Evolutionary conservation across 1,140 invertebrate genomes (phyloP).

Genomic region (Ips typographus): DNA sequence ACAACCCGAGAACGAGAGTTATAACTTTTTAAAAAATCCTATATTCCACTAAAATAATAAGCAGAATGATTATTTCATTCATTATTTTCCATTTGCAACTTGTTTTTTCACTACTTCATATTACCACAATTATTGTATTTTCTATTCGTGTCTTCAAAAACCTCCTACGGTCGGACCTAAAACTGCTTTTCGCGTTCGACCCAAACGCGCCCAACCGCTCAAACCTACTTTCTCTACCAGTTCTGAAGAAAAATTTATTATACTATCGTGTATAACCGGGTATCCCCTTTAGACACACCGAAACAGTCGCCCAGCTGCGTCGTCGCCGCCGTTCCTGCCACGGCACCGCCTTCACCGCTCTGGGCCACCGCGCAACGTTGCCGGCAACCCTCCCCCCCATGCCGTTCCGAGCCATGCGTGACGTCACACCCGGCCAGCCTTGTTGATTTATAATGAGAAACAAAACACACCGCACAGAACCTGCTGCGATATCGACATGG

Average conservation of each 20-base stretch:
- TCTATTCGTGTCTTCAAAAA: no score
- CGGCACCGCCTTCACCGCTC: background rate
- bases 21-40: no score
- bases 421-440: slow-evolving; percentile 45
- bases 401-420: slow-evolving; percentile 17
- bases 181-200: slow-evolving; percentile 23
- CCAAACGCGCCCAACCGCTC: slow-evolving; percentile 12
- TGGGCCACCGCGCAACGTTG: slow-evolving; percentile 31
- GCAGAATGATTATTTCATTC: no score
- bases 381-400: slow-evolving; percentile 36
- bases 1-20: no score
- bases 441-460: slow-evolving; percentile 51
- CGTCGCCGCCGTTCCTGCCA: slow-evolving; percentile 12
- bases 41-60: no score
- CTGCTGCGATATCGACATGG: slow-evolving; percentile 36
- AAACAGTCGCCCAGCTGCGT: slow-evolving; percentile 17
- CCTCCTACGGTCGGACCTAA: background rate
- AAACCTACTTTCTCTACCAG: slow-evolving; percentile 41
- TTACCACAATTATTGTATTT: no score
- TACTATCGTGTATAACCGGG: slow-evolving; percentile 37
- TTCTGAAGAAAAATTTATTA: slow-evolving; percentile 36
- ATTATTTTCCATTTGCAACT: no score
- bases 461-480: slow-evolving; percentile 32
- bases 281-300: slow-evolving; percentile 34
- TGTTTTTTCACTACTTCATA: no score